phyloP scores from a whole-genome alignment of 2,888 invertebrate genomes.

The Notodonta ziczac region DNA sequence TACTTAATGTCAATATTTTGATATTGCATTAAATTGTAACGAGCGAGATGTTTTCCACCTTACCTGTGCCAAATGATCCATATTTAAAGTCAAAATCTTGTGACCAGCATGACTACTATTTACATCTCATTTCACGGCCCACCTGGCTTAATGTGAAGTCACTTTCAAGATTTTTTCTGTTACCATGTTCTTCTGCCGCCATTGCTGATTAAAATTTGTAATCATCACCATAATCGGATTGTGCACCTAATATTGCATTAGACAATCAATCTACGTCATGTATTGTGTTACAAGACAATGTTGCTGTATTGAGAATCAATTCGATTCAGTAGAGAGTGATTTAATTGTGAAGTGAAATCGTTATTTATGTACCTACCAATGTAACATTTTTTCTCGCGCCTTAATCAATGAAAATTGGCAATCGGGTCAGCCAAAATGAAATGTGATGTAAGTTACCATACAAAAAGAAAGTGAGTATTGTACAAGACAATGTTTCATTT shows the following conservation, averaged over 20 bases:
- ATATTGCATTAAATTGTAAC: no score
- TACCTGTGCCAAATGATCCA: not conserved
- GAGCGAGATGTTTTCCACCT: not conserved
- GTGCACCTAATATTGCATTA: constrained; percentile 2
- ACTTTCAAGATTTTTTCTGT: constrained; percentile 5
- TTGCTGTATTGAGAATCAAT: constrained; percentile 5
- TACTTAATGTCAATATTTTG: no score
- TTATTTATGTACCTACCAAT: not conserved
- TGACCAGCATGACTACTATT: constrained; percentile 4
- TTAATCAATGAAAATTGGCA: no score
- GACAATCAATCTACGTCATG: constrained; percentile 16
- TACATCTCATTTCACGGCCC: constrained; percentile 3
- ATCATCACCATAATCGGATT: not conserved
- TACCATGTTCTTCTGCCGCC: not conserved
- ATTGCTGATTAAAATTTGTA: not conserved
- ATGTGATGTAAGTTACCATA: no score
- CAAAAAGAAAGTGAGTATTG: no score
- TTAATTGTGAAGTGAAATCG: not conserved
- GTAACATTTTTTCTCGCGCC: not conserved
- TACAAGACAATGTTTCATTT: not conserved
- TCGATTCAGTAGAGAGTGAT: not conserved
- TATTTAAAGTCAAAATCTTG: not conserved
- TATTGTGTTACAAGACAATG: constrained; percentile 30
- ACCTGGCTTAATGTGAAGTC: not conserved
- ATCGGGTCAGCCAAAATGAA: no score